Conservation (phyloP, 2,797 vertebrate species). For the Sus cebifrons region DNA sequence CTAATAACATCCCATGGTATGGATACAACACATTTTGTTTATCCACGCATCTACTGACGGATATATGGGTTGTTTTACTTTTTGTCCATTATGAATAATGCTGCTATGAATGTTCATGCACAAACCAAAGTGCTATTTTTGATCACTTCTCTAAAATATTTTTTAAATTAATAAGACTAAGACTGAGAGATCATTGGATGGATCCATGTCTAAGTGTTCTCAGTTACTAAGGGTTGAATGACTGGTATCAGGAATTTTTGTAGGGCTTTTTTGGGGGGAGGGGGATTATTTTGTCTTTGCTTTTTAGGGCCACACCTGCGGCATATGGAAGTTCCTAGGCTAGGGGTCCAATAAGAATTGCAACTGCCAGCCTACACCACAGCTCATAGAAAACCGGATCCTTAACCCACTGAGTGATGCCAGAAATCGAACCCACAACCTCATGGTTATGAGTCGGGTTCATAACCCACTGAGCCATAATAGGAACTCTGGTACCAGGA, state of each 20-base stretch:
- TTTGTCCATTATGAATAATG: background rate
- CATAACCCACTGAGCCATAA: no score
- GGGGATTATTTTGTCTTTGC: no score
- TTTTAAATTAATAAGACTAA: background rate
- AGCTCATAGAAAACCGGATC: no score
- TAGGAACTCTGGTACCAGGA: background rate
- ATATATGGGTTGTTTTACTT: background rate
- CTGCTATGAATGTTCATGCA: background rate
- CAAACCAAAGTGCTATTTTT: slow-evolving; percentile 10
- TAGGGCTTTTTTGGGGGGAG: no score
- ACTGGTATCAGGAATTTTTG: background rate
- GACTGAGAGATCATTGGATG: background rate
- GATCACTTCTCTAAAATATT: background rate
- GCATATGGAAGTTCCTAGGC: no score
- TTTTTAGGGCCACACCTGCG: no score
- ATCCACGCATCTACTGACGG: background rate
- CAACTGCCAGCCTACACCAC: no score
- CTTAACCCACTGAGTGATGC: no score
- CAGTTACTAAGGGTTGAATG: background rate
- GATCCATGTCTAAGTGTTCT: background rate
- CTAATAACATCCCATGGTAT: background rate
- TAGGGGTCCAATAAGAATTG: no score
- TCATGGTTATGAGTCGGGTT: no score
- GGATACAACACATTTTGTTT: background rate
- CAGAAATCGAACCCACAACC: no score